Conservation (phyloP, 2,113 vertebrate species). For the Rhinopomastus cyanomelas region DNA sequence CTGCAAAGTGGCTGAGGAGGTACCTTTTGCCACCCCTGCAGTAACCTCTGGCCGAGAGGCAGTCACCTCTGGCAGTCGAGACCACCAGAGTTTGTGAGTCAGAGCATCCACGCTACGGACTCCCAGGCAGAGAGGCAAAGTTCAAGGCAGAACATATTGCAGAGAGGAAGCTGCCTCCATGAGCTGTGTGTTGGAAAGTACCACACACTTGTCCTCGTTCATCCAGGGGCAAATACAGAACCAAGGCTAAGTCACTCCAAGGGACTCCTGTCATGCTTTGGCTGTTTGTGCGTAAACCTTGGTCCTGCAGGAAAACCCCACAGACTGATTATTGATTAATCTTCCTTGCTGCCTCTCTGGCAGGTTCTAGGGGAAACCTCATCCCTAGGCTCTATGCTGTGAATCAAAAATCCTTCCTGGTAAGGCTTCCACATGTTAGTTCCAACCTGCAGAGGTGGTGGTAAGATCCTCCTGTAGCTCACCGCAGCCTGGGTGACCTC, state of each 20-base stretch:
- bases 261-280: not conserved
- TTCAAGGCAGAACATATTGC: conserved; percentile 25
- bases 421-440: too few relatives aligned
- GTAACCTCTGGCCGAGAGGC: not conserved
- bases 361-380: not conserved
- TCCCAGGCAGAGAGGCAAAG: not conserved
- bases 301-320: not conserved
- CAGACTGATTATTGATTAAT: not conserved
- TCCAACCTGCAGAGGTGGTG: not conserved
- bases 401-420: not conserved
- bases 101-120: conserved; percentile 1
- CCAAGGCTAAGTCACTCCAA: not conserved
- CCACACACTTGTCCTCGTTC: not conserved
- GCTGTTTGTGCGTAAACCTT: not conserved
- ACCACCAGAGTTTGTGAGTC: not conserved
- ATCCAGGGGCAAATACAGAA: not conserved
- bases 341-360: not conserved
- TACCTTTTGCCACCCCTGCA: not conserved
- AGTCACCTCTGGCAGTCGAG: not conserved
- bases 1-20: not conserved
- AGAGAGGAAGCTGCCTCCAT: not conserved
- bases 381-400: not conserved
- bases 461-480: not conserved
- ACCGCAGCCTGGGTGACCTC: not conserved
- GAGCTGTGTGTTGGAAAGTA: not conserved